Evolutionary conservation across 2,113 vertebrate species (phyloP).

Genomic region (Scomber japonicus): DNA sequence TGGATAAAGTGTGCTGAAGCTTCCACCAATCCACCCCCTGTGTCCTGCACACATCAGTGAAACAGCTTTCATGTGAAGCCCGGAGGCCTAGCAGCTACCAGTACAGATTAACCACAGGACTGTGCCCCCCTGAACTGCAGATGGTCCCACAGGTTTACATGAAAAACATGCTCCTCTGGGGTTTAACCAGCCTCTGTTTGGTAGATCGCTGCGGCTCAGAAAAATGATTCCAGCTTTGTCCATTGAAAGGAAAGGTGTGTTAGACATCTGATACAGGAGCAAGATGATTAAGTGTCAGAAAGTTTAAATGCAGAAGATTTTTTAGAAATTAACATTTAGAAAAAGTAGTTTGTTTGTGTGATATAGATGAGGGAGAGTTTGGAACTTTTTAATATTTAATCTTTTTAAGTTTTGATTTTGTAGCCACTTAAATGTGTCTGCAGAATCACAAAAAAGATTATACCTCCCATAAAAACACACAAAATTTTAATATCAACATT

Average conservation of each 20-base stretch:
- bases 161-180: constrained; percentile 36
- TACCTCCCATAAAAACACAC: not conserved
- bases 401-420: not conserved
- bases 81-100: constrained; percentile 49
- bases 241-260: not conserved
- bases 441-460: not conserved
- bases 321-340: too few relatives aligned
- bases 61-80: constrained; percentile 51
- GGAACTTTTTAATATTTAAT: too few relatives aligned
- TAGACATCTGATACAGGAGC: not conserved
- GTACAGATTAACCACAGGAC: constrained; percentile 42
- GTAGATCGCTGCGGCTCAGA: constrained; percentile 1
- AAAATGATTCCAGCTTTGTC: not conserved
- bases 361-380: too few relatives aligned
- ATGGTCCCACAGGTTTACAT: constrained; percentile 34
- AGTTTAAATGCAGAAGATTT: not conserved
- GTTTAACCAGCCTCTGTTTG: constrained; percentile 34
- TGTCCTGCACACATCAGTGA: constrained; percentile 35
- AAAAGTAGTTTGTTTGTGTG: constrained; percentile 6
- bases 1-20: constrained; percentile 58
- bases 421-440: constrained; percentile 3
- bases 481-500: not conserved
- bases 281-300: constrained; percentile 13
- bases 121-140: constrained; percentile 34
- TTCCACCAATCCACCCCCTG: constrained; percentile 16